Percentiles rank a stretch among this genome's conserved stretches.
phyloP scores from a whole-genome alignment of 2,888 invertebrate species.

The Celastrina argiolus region DNA sequence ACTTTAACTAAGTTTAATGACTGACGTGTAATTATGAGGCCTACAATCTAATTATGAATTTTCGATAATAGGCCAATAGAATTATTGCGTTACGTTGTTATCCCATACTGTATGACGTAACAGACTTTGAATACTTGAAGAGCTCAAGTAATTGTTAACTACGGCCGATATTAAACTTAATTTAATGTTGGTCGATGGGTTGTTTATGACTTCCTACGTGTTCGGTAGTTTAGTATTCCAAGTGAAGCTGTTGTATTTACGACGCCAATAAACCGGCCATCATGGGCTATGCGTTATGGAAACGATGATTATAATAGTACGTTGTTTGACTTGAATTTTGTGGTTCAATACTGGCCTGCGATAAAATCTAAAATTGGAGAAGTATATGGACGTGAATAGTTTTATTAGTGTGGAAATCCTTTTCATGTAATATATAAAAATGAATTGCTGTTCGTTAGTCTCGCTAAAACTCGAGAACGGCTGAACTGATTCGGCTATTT shows the following conservation, averaged over 20 bases:
- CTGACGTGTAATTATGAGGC: too few species aligned
- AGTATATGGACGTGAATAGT: too few species aligned
- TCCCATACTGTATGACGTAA: neutral
- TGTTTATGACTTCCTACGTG: constrained; percentile 32
- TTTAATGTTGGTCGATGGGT: constrained; percentile 25
- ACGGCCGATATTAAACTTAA: constrained; percentile 27
- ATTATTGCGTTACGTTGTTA: neutral
- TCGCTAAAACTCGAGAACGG: too few species aligned
- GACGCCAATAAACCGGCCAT: constrained; percentile 7
- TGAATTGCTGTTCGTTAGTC: too few species aligned
- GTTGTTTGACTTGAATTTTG: neutral
- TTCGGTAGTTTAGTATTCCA: constrained; percentile 20
- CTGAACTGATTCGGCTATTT: too few species aligned
- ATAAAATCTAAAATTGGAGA: too few species aligned
- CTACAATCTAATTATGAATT: too few species aligned
- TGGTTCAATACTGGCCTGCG: too few species aligned
- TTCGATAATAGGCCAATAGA: neutral
- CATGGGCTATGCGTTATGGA: neutral
- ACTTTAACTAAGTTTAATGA: too few species aligned
- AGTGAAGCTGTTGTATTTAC: constrained; percentile 17
- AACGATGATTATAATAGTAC: neutral
- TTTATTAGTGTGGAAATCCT: too few species aligned
- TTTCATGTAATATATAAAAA: too few species aligned
- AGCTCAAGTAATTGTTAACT: constrained; percentile 4
- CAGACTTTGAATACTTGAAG: constrained; percentile 12